These are phyloP conservation scores for Condylura cristata DNA, from an alignment of 2,113 vertebrate species.

Conservation along the genomic window DNA sequence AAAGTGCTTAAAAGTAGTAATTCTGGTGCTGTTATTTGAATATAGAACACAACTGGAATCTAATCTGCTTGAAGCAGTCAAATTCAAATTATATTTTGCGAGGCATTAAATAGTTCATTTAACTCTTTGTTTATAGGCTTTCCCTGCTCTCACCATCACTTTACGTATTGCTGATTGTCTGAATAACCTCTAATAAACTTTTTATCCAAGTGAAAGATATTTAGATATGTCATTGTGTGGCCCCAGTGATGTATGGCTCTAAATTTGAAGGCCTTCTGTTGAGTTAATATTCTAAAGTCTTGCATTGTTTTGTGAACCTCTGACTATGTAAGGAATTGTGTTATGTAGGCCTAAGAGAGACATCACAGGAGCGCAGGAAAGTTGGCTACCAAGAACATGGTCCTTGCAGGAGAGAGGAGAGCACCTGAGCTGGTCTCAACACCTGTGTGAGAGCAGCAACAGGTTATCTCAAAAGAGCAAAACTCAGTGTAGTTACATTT, in stretches of 20 bases:
- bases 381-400: neutral
- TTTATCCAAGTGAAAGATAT: neutral
- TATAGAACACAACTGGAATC: neutral
- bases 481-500: neutral
- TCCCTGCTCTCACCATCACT: no score
- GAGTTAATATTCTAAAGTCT: neutral
- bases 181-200: neutral
- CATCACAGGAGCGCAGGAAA: neutral
- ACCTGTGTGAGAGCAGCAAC: neutral
- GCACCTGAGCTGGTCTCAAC: neutral
- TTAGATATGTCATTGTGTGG: neutral
- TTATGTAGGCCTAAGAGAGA: neutral
- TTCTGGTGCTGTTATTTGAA: neutral
- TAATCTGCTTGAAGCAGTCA: neutral
- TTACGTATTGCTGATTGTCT: neutral
- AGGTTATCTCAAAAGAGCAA: neutral
- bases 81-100: neutral
- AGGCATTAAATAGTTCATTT: neutral
- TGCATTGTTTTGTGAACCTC: neutral
- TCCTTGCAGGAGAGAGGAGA: neutral
- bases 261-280: neutral
- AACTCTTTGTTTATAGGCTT: neutral
- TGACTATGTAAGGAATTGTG: neutral
- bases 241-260: neutral
- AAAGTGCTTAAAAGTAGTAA: neutral